Base-by-base conservation (phyloP, 2,888 invertebrate genomes). In the Catocala sponsa region DNA sequence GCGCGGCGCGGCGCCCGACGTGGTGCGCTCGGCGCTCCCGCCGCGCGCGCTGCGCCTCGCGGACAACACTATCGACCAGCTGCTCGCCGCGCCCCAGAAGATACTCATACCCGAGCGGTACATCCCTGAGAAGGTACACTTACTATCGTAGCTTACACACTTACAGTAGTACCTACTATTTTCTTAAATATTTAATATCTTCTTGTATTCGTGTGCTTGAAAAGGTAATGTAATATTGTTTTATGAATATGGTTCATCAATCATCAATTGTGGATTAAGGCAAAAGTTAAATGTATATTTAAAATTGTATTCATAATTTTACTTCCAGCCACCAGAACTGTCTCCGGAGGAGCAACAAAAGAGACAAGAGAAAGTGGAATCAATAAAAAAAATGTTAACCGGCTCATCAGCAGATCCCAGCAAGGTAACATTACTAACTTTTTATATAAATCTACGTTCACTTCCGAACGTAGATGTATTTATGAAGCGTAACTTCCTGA, bases 101-200 rank as follows among this genome's bases (percentile, higher is more conserved):
- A 98, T 98, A 76, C 95, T 97, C 67, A 98, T 98, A 79, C 98
- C 98, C 0, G 98, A 98, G 91, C 95, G 98, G 74, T 98, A 98
- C 83, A 97, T 98, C 77, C 98, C 98, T 25, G 98, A 98, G 88
- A 97, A 97, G 94, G 96, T 97, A 76, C 25, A 4, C 25, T 25
- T 25, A 81, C 9, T 1, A n/a, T 32, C 25, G 9, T 6, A 0
- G 11, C 10, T 33, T 49, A 6, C 11, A 44, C 15, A 2, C 15
- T 15, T 15, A 15, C 15, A 15, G 15, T 15, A 15, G n/a, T n/a
- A n/a, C n/a, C 15, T 15, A 15, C 15, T 15, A 15, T 15, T 15
- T 15, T 15, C 15, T 15, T 15, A 1, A 15, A 15, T 15, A 15
- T 15, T 15, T 15, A 15, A 15, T 15, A 15, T 15, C 1, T 15